phyloP scores from a whole-genome alignment of 2,113 vertebrate species.

The Orcinus orca region DNA sequence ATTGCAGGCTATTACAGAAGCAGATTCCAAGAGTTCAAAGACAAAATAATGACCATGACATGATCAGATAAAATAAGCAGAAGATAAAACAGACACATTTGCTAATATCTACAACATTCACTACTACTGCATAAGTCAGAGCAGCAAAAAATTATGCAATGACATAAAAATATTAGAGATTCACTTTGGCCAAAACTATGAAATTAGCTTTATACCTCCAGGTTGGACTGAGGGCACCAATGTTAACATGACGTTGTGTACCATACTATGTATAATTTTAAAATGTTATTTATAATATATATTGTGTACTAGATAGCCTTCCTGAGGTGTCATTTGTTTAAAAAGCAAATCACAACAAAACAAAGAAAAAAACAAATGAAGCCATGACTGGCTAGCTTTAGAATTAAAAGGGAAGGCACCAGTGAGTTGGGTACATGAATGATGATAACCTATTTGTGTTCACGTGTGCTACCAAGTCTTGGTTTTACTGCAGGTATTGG shows the following conservation, averaged over 20 bases:
- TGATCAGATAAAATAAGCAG: background rate
- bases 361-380: background rate
- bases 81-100: background rate
- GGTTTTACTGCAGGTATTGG: background rate
- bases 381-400: background rate
- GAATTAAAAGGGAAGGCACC: background rate
- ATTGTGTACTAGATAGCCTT: background rate
- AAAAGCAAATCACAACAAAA: background rate
- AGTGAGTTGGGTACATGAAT: background rate
- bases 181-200: conserved; percentile 21
- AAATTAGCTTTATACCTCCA: conserved; percentile 11
- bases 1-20: background rate
- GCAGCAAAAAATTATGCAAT: background rate
- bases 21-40: background rate
- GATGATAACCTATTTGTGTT: background rate
- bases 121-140: background rate
- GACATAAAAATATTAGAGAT: background rate
- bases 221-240: background rate
- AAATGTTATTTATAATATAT: background rate
- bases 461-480: background rate
- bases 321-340: background rate
- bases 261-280: background rate
- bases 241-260: background rate
- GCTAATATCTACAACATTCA: background rate
- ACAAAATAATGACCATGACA: background rate